Conservation (phyloP, 1,140 invertebrate genomes). For the Subanguina moxae region DNA sequence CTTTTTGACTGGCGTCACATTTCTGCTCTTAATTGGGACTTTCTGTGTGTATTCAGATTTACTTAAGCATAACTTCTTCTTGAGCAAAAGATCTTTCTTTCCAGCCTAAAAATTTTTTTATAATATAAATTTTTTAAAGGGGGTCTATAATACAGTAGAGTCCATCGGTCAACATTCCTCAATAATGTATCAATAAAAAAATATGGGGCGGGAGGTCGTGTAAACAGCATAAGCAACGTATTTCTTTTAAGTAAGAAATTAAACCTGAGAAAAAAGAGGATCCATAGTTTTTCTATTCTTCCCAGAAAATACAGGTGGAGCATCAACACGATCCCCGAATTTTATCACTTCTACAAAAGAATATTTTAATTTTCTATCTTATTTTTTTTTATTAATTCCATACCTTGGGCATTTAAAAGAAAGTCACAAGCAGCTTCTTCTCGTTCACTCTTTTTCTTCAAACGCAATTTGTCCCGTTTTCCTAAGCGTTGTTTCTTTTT, state of each 20-base stretch:
- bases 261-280: constrained; percentile 16
- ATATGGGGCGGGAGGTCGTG: too few relatives aligned
- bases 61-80: background rate
- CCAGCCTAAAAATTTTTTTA: constrained; percentile 27
- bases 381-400: background rate
- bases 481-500: constrained; percentile 17
- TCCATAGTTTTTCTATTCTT: constrained; percentile 16
- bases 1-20: too few relatives aligned
- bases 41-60: too few relatives aligned
- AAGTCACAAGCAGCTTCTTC: constrained; percentile 17
- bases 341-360: constrained; percentile 29
- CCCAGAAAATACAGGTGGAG: constrained; percentile 23
- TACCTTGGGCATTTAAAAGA: constrained; percentile 30
- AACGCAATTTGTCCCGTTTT: constrained; percentile 26
- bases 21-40: too few relatives aligned
- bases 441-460: background rate
- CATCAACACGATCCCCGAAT: constrained; percentile 33
- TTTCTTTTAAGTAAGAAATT: background rate
- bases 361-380: background rate
- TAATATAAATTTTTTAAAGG: too few relatives aligned
- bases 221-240: too few relatives aligned
- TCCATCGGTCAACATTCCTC: too few relatives aligned
- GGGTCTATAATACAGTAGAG: background rate
- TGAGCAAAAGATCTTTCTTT: constrained; percentile 22
- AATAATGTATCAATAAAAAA: too few relatives aligned